A percentile compares a stretch with the other conserved stretches of the same genome.
Evolutionary conservation across 2,888 invertebrate species (phyloP).

Genomic region (Agrilus mali): DNA sequence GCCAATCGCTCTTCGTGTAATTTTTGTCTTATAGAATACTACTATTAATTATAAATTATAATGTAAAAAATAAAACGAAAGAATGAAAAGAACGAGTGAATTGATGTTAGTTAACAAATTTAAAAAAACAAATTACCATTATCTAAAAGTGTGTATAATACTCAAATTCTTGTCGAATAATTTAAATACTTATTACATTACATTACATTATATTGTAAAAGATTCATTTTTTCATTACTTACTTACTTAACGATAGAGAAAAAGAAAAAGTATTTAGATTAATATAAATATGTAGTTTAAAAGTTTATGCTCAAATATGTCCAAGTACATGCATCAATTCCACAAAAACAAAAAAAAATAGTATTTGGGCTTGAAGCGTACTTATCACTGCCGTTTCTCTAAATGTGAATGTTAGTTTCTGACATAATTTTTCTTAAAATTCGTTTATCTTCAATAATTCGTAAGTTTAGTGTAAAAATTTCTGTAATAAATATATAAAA

Average conservation of each 20-base stretch:
- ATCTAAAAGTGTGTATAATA: conserved; percentile 8
- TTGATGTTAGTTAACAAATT: conserved; percentile 6
- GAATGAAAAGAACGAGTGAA: too few species aligned
- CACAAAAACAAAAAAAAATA: conserved; percentile 13
- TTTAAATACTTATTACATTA: too few species aligned
- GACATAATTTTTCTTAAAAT: too few species aligned
- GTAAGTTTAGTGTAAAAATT: too few species aligned
- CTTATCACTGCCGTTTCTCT: conserved; percentile 31
- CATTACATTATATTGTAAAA: not conserved
- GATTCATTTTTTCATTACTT: not conserved
- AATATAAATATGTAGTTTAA: conserved; percentile 1
- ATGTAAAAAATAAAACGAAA: not conserved
- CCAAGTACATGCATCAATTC: conserved; percentile 19
- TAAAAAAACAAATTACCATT: conserved; percentile 4
- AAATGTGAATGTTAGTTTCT: too few species aligned
- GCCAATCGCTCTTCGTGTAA: too few species aligned
- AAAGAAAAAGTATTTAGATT: too few species aligned
- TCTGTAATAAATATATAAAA: too few species aligned
- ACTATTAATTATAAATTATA: too few species aligned
- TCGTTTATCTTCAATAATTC: too few species aligned
- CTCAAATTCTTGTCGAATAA: conserved; percentile 3
- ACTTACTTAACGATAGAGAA: not conserved
- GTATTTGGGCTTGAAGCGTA: conserved; percentile 27
- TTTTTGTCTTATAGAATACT: not conserved
- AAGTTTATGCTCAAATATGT: conserved; percentile 23